These are phyloP conservation scores for Wasmannia auropunctata DNA, from an alignment of 1,140 invertebrate species.

Conservation along the genomic window DNA sequence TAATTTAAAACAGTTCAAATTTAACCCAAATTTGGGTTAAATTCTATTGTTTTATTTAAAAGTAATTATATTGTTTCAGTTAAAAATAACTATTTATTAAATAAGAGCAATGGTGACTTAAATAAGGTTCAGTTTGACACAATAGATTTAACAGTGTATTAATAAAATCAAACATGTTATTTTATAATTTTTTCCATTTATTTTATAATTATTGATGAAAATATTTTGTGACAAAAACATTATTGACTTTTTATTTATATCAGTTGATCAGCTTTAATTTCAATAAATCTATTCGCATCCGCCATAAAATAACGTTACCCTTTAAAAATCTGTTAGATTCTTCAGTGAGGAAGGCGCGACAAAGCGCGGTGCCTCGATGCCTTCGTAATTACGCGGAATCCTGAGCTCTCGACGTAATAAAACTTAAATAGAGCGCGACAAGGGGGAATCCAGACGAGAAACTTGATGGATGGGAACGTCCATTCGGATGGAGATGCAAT, in stretches of 20 bases:
- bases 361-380: background rate
- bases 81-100: too few species aligned
- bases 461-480: constrained; percentile 35
- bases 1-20: too few species aligned
- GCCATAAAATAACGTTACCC: background rate
- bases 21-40: too few species aligned
- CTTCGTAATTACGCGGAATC: constrained; percentile 19
- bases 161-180: too few species aligned
- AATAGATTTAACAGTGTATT: too few species aligned
- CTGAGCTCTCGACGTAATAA: constrained; percentile 31
- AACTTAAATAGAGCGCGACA: constrained; percentile 30
- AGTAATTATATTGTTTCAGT: too few species aligned
- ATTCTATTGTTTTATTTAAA: too few species aligned
- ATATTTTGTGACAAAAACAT: background rate
- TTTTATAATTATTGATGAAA: background rate
- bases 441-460: background rate
- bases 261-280: background rate
- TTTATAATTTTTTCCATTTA: too few species aligned
- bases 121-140: too few species aligned
- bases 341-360: background rate
- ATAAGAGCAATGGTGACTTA: too few species aligned
- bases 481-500: constrained; percentile 17
- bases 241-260: background rate
- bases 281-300: background rate
- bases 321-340: background rate